Percentiles rank a stretch among this genome's conserved stretches.
Evolutionary conservation across 2,113 vertebrate species (phyloP).

Genomic region (Protomyctophum bolini): DNA sequence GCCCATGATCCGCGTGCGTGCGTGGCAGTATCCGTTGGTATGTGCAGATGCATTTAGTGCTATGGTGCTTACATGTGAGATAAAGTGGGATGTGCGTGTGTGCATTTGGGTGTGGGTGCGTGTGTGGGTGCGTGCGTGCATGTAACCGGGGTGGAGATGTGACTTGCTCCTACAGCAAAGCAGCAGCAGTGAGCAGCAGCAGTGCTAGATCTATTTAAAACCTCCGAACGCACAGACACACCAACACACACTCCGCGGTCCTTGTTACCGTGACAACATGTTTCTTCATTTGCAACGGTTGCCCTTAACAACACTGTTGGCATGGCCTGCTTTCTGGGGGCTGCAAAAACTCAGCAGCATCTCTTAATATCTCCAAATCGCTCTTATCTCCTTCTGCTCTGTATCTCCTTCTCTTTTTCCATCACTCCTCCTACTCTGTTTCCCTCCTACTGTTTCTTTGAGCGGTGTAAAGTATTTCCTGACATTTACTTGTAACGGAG

Average conservation of each 20-base stretch:
- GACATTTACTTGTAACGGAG: no score
- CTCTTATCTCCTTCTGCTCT: not conserved
- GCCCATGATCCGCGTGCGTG: constrained; percentile 36
- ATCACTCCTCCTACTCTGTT: not conserved
- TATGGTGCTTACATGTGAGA: no score
- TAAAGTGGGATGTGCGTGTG: not conserved
- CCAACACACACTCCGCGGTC: constrained; percentile 12
- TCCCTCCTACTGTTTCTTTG: not conserved
- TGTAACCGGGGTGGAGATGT: not conserved
- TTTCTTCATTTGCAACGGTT: constrained; percentile 73
- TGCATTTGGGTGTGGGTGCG: constrained; percentile 2
- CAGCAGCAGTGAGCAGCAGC: constrained; percentile 37
- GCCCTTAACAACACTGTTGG: constrained; percentile 72
- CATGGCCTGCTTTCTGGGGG: constrained; percentile 42
- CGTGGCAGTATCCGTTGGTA: constrained; percentile 3
- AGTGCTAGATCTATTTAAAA: constrained; percentile 65
- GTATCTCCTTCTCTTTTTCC: not conserved
- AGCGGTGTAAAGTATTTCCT: no score
- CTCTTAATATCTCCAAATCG: not conserved
- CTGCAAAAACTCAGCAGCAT: constrained; percentile 36
- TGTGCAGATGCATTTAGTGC: not conserved
- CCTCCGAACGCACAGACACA: constrained; percentile 5
- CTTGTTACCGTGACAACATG: constrained; percentile 76
- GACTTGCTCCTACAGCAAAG: constrained; percentile 1
- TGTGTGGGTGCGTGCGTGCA: not conserved